These are phyloP conservation scores for Cotesia glomerata DNA, from an alignment of 1,140 invertebrate species.

Conservation along the genomic window DNA sequence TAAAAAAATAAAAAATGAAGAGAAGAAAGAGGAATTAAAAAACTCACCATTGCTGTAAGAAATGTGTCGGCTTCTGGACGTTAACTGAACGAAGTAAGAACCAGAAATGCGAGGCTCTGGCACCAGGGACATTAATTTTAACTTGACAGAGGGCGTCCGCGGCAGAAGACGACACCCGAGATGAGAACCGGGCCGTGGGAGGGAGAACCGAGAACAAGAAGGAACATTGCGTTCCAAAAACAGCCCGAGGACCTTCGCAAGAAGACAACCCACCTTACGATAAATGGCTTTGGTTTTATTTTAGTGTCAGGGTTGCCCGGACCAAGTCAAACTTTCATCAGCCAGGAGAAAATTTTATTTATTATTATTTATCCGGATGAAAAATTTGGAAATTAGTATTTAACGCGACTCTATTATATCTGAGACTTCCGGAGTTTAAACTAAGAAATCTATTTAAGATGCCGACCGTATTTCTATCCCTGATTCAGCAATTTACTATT, in stretches of 20 bases:
- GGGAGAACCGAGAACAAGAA: constrained; percentile 36
- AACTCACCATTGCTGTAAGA: constrained; percentile 70
- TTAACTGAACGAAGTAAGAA: constrained; percentile 73
- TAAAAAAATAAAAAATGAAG: constrained; percentile 18
- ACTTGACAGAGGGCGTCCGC: constrained; percentile 74
- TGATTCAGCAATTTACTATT: constrained; percentile 28
- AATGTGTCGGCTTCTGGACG: constrained; percentile 67
- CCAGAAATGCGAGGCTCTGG: constrained; percentile 75
- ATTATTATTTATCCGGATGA: no score
- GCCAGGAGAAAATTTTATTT: no score
- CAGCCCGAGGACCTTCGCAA: constrained; percentile 51
- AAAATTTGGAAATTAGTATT: neutral
- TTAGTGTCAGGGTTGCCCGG: constrained; percentile 46
- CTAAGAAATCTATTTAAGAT: constrained; percentile 28
- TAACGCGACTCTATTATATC: neutral
- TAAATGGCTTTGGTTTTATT: constrained; percentile 45
- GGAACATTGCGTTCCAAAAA: constrained; percentile 59
- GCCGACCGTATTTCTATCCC: neutral
- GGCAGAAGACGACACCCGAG: constrained; percentile 45
- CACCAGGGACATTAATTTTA: constrained; percentile 73
- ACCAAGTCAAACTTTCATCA: neutral
- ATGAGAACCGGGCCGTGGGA: constrained; percentile 28
- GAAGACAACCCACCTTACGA: constrained; percentile 36
- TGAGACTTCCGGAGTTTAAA: neutral
- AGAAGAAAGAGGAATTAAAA: constrained; percentile 7